These are phyloP conservation scores for Rhagonycha fulva DNA, from an alignment of 2,888 invertebrate species.

Conservation along the genomic window DNA sequence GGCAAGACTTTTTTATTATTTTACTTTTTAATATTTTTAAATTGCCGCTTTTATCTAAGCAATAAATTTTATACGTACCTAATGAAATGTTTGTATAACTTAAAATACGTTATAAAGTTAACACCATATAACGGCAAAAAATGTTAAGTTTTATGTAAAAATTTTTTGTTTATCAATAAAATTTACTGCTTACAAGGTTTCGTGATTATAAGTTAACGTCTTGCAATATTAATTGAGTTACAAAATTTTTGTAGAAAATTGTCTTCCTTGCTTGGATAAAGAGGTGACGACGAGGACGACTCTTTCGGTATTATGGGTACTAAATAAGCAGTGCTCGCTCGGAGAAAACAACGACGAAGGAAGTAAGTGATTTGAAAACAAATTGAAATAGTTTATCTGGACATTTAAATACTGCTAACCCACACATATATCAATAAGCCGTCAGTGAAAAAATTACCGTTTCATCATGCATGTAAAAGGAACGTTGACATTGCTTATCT, in stretches of 20 bases:
- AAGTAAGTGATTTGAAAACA: slow-evolving; percentile 5
- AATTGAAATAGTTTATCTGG: not conserved
- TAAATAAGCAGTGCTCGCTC: not conserved
- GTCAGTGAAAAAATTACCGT: slow-evolving; percentile 19
- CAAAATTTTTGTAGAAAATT: not conserved
- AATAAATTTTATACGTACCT: not conserved
- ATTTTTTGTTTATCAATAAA: slow-evolving; percentile 5
- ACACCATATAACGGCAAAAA: not conserved
- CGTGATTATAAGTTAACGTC: not conserved
- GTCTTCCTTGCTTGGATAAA: not conserved
- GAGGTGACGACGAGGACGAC: not conserved
- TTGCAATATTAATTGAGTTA: slow-evolving; percentile 1
- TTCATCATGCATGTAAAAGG: slow-evolving; percentile 18
- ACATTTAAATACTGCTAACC: slow-evolving; percentile 19
- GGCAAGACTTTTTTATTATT: not conserved
- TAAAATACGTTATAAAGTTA: slow-evolving; percentile 1
- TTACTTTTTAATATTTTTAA: not conserved
- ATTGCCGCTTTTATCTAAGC: not conserved
- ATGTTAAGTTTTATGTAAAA: slow-evolving; percentile 2
- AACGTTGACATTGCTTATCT: slow-evolving; percentile 10
- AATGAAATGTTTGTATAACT: not conserved
- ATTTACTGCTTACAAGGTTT: slow-evolving; percentile 1
- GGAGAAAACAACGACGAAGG: slow-evolving; percentile 8
- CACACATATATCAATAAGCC: slow-evolving; percentile 16
- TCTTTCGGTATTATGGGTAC: not conserved